Evolutionary conservation across 2,113 vertebrate species (phyloP).

Genomic region (Strix uralensis): DNA sequence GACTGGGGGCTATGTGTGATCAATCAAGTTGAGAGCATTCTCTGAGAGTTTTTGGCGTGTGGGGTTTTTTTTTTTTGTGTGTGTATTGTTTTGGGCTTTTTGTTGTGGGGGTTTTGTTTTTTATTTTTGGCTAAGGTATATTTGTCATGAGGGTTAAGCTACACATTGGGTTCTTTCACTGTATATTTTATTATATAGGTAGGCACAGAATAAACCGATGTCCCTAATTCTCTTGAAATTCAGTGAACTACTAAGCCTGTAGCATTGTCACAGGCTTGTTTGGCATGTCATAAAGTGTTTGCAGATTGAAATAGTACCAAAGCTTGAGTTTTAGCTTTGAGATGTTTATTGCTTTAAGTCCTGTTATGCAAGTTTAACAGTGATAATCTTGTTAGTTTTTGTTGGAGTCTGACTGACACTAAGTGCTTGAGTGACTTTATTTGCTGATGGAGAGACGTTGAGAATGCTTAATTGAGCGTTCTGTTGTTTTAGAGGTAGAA

Average conservation of each 20-base stretch:
- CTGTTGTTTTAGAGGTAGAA: not conserved
- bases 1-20: not conserved
- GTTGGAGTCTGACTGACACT: not conserved
- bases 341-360: not conserved
- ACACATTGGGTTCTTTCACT: not conserved
- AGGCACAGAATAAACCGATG: not conserved
- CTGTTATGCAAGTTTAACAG: not conserved
- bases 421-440: not conserved
- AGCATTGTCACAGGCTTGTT: not conserved
- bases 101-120: too few species aligned
- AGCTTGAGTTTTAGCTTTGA: not conserved
- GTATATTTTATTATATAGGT: not conserved
- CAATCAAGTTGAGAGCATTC: not conserved
- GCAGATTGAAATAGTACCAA: not conserved
- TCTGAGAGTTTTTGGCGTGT: not conserved
- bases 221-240: not conserved
- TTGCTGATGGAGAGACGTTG: not conserved
- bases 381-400: not conserved
- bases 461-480: not conserved
- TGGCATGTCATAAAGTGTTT: not conserved
- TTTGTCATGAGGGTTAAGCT: not conserved
- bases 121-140: accelerated
- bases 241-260: not conserved
- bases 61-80: not conserved
- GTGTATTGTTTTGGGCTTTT: not conserved